These are phyloP conservation scores for Rattus norvegicus DNA, from an alignment of 2,113 vertebrate species.

Conservation along the genomic window GRCr8 NC_086032.1:71038501-71039000, in stretches of 20 bases:
- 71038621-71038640: not conserved
- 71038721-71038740: not conserved
- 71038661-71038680: not conserved
- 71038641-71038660: not conserved
- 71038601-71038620: not conserved
- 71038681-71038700: not conserved
- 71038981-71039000: not conserved
- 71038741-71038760: not conserved
- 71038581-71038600: not conserved
- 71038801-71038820: not conserved
- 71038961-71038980: accelerated
- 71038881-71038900: not conserved
- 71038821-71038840: not conserved
- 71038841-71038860: not conserved
- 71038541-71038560: not conserved
- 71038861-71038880: not conserved
- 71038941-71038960: not conserved
- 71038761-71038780: not conserved
- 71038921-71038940: not conserved
- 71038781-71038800: not conserved
- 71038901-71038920: not conserved
- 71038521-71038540: not conserved
- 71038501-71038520: not conserved
- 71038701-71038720: not conserved
- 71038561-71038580: not conserved